Evolutionary conservation across 2,888 invertebrate species (phyloP), one percentile per base, ranked within the genome.

Genomic region (Drosophila helvetica): DNA sequence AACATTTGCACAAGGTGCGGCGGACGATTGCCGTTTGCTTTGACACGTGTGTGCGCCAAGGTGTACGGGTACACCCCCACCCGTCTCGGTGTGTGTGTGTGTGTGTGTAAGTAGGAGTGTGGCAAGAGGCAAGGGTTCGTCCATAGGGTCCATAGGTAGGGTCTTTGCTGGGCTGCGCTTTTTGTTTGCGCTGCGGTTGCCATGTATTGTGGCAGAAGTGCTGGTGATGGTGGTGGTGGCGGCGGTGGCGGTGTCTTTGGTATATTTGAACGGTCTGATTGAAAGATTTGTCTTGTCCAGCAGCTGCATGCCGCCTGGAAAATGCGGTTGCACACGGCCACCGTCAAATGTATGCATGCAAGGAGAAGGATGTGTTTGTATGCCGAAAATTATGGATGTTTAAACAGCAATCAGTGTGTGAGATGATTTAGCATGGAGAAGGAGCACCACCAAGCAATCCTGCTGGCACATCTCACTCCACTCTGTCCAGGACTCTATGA

Each of bases 1-100:
- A 69, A 71, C 79, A 72, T 86, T 80, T 82, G 85, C 87, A 60
- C 80, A 77, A 80, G 80, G 86, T 86, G 86, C 79, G 66, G 67
- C 67, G 76, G 70, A 66, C 80, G 75, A 77, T 80, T 80, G 66
- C 80, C 78, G 80, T 79, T 79, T 82, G 80, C 83, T 85, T 77
- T 77, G 81, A 82, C 79, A 62, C 68, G 73, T 57, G 57, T 72
- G 56, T 60, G 42, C 52, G 53, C 43, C 38, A 25, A 42, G 27
- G 42, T 12, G 58, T 17, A 33, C 7, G n/a, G 8, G 33, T 55
- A n/a, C n/a, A n/a, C n/a, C n/a, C n/a, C n/a, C n/a, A n/a, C n/a
- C n/a, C n/a, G n/a, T n/a, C n/a, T n/a, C n/a, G 60, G 68, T 57
- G 65, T 33, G 33, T n/a, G n/a, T n/a, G n/a, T 25, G 25, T 52